Evolutionary conservation across 2,113 vertebrate species (phyloP).

Genomic region (Tautogolabrus adspersus): DNA sequence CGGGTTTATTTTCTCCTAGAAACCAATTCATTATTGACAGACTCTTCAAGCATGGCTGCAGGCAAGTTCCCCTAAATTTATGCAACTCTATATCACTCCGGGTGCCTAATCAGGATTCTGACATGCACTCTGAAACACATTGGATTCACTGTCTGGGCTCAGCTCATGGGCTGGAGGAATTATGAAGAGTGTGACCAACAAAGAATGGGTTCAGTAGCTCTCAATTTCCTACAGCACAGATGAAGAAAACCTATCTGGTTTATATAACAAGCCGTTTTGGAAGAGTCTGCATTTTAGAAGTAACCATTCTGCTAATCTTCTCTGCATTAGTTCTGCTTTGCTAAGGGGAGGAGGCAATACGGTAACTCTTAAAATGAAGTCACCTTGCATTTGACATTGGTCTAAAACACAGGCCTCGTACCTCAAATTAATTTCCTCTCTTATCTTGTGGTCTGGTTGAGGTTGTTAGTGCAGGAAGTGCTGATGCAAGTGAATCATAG

Average conservation of each 20-base stretch:
- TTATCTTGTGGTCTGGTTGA: constrained; percentile 14
- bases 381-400: constrained; percentile 23
- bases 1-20: constrained; percentile 47
- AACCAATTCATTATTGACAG: constrained; percentile 68
- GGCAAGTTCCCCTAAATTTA: constrained; percentile 49
- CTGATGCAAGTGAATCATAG: constrained; percentile 53
- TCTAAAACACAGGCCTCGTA: constrained; percentile 5
- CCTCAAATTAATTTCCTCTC: constrained; percentile 8
- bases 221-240: constrained; percentile 23
- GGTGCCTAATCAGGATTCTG: constrained; percentile 58
- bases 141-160: constrained; percentile 25
- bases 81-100: constrained; percentile 38
- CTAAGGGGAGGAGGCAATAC: constrained; percentile 5
- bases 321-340: constrained; percentile 7
- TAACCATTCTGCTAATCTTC: constrained; percentile 11
- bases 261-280: neutral
- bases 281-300: constrained; percentile 1
- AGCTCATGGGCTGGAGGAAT: constrained; percentile 35
- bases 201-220: constrained; percentile 42
- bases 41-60: constrained; percentile 41
- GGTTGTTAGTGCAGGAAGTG: constrained; percentile 41
- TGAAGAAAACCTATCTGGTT: constrained; percentile 14
- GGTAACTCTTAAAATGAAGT: constrained; percentile 1
- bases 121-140: constrained; percentile 41
- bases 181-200: constrained; percentile 31